A percentile compares a stretch with the other conserved stretches of the same genome.
phyloP scores from a whole-genome alignment of 2,113 vertebrate genomes.

The Takifugu flavidus region DNA sequence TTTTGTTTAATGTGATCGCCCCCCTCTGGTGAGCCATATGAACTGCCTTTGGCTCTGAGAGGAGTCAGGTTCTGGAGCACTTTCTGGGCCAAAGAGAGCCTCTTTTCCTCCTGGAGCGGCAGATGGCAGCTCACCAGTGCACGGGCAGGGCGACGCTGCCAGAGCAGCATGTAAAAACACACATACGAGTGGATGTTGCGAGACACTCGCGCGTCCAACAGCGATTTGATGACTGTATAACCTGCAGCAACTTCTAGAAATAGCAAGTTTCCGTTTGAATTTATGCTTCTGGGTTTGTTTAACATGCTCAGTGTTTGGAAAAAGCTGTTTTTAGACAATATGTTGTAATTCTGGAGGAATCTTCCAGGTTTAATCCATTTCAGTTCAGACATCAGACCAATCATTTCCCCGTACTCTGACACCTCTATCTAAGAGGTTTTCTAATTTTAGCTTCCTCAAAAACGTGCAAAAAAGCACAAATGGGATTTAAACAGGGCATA shows the following conservation, averaged over 20 bases:
- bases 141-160: constrained; percentile 47
- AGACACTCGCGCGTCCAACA: background rate
- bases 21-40: constrained; percentile 31
- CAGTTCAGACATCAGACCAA: no score
- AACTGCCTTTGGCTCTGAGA: constrained; percentile 35
- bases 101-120: constrained; percentile 53
- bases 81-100: constrained; percentile 49
- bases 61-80: constrained; percentile 47
- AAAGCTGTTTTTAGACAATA: no score
- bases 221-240: constrained; percentile 2
- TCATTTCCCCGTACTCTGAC: no score
- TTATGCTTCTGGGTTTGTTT: no score
- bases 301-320: no score
- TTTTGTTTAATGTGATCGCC: constrained; percentile 45
- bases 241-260: constrained; percentile 6
- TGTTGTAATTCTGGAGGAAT: no score
- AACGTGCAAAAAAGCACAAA: background rate
- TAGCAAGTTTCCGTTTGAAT: background rate
- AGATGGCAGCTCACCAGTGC: constrained; percentile 65
- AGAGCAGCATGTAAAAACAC: constrained; percentile 36
- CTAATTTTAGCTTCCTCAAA: background rate
- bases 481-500: background rate
- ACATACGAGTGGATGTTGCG: constrained; percentile 9
- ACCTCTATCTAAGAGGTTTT: no score
- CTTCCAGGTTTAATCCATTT: no score